A percentile compares a stretch with the other conserved stretches of the same genome.
Evolutionary conservation across 2,797 vertebrate genomes (phyloP).

Genomic region (Argya squamiceps): DNA sequence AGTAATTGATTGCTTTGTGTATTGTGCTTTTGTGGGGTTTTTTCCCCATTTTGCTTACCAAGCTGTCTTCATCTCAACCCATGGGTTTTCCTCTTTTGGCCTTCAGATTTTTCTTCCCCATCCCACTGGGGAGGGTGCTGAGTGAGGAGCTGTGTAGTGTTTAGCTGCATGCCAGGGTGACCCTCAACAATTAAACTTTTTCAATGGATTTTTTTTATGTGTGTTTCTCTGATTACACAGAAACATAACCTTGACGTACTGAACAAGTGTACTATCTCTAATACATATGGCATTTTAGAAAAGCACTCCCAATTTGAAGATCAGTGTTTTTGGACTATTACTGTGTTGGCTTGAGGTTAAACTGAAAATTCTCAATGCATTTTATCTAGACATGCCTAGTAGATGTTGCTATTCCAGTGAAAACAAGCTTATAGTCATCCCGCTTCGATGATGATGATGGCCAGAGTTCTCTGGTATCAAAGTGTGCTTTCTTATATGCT

Average conservation of each 20-base stretch:
- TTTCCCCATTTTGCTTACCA: not conserved
- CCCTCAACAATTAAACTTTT: not conserved
- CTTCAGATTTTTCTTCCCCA: not conserved
- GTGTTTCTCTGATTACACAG: not conserved
- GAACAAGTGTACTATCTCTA: not conserved
- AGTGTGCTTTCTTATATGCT: not conserved
- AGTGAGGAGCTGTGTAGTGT: not conserved
- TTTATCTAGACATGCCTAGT: not conserved
- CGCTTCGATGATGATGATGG: not conserved
- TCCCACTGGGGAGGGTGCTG: not conserved
- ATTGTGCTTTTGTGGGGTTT: rapidly evolving
- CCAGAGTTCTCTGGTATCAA: not conserved
- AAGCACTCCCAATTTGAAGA: not conserved
- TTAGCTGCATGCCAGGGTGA: not conserved
- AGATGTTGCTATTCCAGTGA: not conserved
- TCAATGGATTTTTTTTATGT: not conserved
- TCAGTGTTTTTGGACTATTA: not conserved
- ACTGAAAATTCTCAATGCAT: not conserved
- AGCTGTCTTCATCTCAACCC: not conserved
- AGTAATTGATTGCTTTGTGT: not conserved
- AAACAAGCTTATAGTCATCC: not conserved
- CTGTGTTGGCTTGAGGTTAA: not conserved
- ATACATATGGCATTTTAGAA: not conserved
- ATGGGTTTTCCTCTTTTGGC: not conserved
- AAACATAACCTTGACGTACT: not conserved